Percentiles rank a stretch among this genome's conserved stretches.
phyloP scores from a whole-genome alignment of 2,888 invertebrate species.

The Conus canariensis region DNA sequence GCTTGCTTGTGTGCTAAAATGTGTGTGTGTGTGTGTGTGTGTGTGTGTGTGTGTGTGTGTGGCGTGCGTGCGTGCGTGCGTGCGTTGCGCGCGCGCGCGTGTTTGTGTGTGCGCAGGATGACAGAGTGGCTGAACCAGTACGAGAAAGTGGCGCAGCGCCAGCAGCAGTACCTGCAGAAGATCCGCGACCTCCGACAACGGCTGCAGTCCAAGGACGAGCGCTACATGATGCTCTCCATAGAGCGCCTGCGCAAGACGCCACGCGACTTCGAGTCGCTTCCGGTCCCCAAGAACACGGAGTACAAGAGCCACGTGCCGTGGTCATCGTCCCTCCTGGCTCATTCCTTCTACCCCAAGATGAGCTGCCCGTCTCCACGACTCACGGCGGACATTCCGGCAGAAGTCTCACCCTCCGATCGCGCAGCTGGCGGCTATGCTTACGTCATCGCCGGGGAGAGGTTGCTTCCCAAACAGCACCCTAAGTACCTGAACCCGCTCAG shows the following conservation, averaged over 20 bases:
- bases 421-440: not conserved
- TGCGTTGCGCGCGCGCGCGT: not conserved
- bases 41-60: too few relatives aligned
- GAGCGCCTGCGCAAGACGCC: slow-evolving; percentile 38
- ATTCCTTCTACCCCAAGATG: slow-evolving; percentile 26
- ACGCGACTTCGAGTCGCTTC: not conserved
- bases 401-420: not conserved
- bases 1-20: not conserved
- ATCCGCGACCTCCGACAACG: slow-evolving; percentile 59
- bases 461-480: slow-evolving; percentile 18
- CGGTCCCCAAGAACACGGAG: not conserved
- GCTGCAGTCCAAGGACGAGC: slow-evolving; percentile 48
- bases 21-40: slow-evolving; percentile 14
- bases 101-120: slow-evolving; percentile 41
- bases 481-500: not conserved
- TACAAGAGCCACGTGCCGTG: slow-evolving; percentile 34
- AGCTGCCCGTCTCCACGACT: not conserved
- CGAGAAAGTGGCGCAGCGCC: slow-evolving; percentile 58
- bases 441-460: slow-evolving; percentile 31
- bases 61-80: not conserved
- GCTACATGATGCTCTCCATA: slow-evolving; percentile 35
- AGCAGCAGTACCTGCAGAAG: slow-evolving; percentile 61
- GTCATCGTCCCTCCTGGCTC: slow-evolving; percentile 23
- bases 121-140: slow-evolving; percentile 65
- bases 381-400: not conserved